Percentiles rank a stretch among this genome's conserved stretches.
These are phyloP conservation scores for Megalopta genalis DNA, from an alignment of 1,140 invertebrate genomes.

Conservation along the genomic window DNA sequence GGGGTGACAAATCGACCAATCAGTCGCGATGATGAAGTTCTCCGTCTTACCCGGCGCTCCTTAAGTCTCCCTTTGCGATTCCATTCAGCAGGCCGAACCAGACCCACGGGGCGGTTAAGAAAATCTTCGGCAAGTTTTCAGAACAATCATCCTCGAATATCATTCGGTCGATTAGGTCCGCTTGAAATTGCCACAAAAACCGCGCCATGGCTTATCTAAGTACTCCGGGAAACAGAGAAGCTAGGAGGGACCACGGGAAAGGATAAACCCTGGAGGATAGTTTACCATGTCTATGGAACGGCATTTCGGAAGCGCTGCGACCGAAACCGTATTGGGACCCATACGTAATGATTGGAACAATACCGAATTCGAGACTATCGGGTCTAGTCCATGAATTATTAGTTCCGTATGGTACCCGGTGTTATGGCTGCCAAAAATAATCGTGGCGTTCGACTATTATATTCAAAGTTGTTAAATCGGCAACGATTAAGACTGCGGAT, in stretches of 20 bases:
- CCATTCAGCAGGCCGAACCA: conserved; percentile 21
- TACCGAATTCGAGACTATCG: no score
- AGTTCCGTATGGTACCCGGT: no score
- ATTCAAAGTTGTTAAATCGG: no score
- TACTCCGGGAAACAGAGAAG: conserved; percentile 17
- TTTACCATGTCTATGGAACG: not conserved
- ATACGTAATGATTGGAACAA: no score
- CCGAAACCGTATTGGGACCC: no score
- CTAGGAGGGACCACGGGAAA: not conserved
- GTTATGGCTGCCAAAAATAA: no score
- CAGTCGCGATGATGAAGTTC: conserved; percentile 73
- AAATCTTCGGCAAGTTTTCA: conserved; percentile 53
- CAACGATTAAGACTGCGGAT: no score
- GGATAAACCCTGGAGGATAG: not conserved
- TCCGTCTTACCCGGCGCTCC: conserved; percentile 66
- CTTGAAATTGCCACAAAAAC: conserved; percentile 48
- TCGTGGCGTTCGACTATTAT: no score
- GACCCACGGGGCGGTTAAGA: conserved; percentile 32
- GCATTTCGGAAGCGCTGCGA: not conserved
- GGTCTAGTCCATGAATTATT: no score
- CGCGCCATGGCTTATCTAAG: conserved; percentile 24
- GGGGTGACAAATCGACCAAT: conserved; percentile 72
- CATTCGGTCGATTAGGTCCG: conserved; percentile 68
- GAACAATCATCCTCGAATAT: conserved; percentile 70
- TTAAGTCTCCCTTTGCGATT: conserved; percentile 51